A percentile compares a stretch with the other conserved stretches of the same genome.
Conservation (phyloP, 2,113 vertebrate genomes). For the Sylvilagus bachmani region DNA sequence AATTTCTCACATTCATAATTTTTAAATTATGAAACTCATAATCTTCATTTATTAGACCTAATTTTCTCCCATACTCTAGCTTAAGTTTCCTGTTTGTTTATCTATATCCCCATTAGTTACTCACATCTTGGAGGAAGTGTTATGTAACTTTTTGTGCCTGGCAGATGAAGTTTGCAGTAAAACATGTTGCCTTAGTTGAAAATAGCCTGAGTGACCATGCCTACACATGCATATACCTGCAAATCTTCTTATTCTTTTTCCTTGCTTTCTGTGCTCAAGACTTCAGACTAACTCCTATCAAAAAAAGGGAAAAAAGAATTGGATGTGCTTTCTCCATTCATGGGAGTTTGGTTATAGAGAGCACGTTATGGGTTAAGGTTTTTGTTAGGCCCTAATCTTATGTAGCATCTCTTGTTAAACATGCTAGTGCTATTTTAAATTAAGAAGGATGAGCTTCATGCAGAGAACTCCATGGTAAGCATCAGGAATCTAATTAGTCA, state of each 20-base stretch:
- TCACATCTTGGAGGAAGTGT: neutral
- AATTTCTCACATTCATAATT: neutral
- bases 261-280: neutral
- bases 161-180: neutral
- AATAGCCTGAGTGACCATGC: neutral
- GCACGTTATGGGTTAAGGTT: neutral
- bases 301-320: neutral
- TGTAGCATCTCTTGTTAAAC: neutral
- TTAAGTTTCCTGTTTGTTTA: neutral
- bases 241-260: slow-evolving; percentile 5
- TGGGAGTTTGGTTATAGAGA: neutral
- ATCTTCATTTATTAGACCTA: neutral
- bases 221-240: neutral
- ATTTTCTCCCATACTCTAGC: neutral
- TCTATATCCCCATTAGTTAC: neutral
- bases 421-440: slow-evolving; percentile 10
- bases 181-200: neutral
- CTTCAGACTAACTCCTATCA: neutral
- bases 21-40: neutral
- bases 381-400: neutral
- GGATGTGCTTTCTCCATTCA: neutral
- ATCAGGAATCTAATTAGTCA: neutral
- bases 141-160: neutral
- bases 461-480: neutral
- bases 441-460: neutral